Evolutionary conservation across 2,888 invertebrate species (phyloP).

Genomic region (Trisateles emortualis): DNA sequence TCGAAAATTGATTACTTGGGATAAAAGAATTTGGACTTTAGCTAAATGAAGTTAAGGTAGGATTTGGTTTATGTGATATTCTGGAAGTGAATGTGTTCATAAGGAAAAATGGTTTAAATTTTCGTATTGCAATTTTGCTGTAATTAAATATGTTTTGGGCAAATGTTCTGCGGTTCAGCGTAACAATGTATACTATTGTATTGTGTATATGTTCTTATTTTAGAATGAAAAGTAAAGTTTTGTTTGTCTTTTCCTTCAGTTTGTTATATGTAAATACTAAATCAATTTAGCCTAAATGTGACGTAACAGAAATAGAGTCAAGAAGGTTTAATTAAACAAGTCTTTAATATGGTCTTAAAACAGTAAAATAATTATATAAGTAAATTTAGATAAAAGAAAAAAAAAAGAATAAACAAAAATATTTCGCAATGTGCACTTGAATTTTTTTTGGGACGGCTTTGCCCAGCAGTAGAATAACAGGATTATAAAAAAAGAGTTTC

Average conservation of each 20-base stretch:
- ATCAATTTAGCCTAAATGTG: too few species aligned
- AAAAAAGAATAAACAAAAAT: too few species aligned
- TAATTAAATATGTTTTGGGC: constrained; percentile 41
- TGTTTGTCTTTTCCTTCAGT: not conserved
- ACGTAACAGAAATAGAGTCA: not conserved
- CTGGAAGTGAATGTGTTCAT: constrained; percentile 52
- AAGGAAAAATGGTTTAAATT: constrained; percentile 50
- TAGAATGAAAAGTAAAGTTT: not conserved
- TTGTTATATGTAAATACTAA: not conserved
- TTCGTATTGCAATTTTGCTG: constrained; percentile 42
- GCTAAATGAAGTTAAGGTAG: constrained; percentile 18
- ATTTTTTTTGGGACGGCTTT: too few species aligned
- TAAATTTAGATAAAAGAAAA: too few species aligned
- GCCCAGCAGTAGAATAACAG: not conserved
- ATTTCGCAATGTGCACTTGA: too few species aligned
- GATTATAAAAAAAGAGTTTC: not conserved
- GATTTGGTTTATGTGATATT: constrained; percentile 16
- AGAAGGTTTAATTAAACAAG: too few species aligned
- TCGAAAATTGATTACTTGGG: not conserved
- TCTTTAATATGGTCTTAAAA: too few species aligned
- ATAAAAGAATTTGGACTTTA: constrained; percentile 28
- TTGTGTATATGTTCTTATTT: not conserved
- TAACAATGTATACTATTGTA: constrained; percentile 7
- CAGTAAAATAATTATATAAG: too few species aligned
- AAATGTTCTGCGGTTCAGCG: constrained; percentile 18